A percentile compares a stretch with the other conserved stretches of the same genome.
These are phyloP conservation scores for Lordiphosa andalusiaca DNA, from an alignment of 2,888 invertebrate genomes.

Conservation along the genomic window DNA sequence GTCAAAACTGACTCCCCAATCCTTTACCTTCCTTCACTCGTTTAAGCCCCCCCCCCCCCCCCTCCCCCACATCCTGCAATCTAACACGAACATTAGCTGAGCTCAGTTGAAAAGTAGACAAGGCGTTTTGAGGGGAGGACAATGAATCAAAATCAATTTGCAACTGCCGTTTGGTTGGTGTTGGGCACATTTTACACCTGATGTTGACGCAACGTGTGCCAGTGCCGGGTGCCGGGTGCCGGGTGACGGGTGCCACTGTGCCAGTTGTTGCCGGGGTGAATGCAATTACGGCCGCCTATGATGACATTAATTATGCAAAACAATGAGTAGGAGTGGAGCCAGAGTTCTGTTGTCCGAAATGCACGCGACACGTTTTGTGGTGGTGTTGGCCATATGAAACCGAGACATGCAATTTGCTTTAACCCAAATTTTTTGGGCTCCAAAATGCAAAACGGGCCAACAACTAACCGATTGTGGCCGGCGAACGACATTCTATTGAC, in stretches of 20 bases:
- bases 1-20: too few relatives aligned
- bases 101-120: neutral
- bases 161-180: constrained; percentile 25
- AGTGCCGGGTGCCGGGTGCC: too few relatives aligned
- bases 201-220: constrained; percentile 4
- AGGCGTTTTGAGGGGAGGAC: constrained; percentile 1
- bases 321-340: constrained; percentile 25
- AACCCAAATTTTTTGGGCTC: constrained; percentile 60
- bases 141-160: constrained; percentile 67
- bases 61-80: too few relatives aligned
- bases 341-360: constrained; percentile 18
- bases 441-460: constrained; percentile 6
- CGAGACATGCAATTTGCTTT: constrained; percentile 65
- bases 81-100: neutral
- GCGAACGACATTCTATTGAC: too few relatives aligned
- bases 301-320: constrained; percentile 71
- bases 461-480: too few relatives aligned
- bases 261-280: constrained; percentile 44
- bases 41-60: too few relatives aligned
- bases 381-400: constrained; percentile 14
- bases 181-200: constrained; percentile 24
- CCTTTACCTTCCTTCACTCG: too few relatives aligned
- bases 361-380: constrained; percentile 10
- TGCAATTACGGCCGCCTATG: constrained; percentile 58
- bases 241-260: constrained; percentile 23